Evolutionary conservation across 1,140 invertebrate genomes (phyloP), one percentile per base, ranked within the genome.

Genomic region (Eufriesea mexicana): DNA sequence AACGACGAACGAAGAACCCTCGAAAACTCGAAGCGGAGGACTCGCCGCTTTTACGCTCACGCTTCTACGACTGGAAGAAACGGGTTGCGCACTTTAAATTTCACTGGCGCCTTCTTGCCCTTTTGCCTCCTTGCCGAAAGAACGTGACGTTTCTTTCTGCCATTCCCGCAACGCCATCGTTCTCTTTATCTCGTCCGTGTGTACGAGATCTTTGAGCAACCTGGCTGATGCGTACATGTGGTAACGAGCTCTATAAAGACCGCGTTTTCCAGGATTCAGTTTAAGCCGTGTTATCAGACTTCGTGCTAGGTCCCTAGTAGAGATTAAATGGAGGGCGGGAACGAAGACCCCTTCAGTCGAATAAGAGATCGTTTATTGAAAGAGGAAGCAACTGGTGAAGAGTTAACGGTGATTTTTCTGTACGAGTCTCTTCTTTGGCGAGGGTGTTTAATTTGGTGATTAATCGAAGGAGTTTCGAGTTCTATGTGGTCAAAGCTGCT

Each of bases 1-100:
- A 57, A 76, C 72, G 62, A 55, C 61, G 72, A 42, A 67, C 72
- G 79, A 82, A 82, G 72, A 82, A 82, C 73, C 54, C 73, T 82
- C 79, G 61, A 80, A 49, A 73, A 55, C 61, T 55, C 66, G 49
- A 28, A 25, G 42, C 45, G 42, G 49, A 82, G 75, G 66, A 79
- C 28, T 35, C 5, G 70, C 4, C 23, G 64, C 64, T 49, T 57
- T 68, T 67, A 62, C 62, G 4, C 51, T 35, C 42, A 51, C 0
- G 18, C 25, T 45, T 18, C 62, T 25, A 25, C 71, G 5, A 45
- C 28, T 4, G 57, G 57, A 83, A 61, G 51, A 79, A 72, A 66
- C 51, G 42, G 59, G 68, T 66, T 55, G 77, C 59, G 45, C 57
- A 75, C 28, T 83, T 83, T 78, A 78, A 83, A 83, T 83, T 83